Evolutionary conservation across 2,797 vertebrate species (phyloP), one percentile per base, ranked within the genome.

Genomic region (Oceanodroma leucorhoa): DNA sequence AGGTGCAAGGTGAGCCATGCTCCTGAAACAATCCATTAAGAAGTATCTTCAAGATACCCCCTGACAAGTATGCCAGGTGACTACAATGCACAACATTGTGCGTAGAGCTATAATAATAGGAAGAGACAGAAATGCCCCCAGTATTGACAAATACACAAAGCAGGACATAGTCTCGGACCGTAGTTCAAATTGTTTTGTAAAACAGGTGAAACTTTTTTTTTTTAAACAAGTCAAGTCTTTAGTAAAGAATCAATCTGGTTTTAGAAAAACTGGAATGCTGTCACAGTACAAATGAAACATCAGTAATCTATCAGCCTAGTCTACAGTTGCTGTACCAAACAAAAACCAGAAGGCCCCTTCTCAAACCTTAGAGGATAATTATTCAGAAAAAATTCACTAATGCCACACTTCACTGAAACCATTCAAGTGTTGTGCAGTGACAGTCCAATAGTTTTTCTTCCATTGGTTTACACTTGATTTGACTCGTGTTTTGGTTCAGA

Each of bases 41-140:
- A 70, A 76, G 19, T 24, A 50, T 16, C 38, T 40, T 69, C 43
- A 62, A 40, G 61, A 69, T 29, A 60, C 8, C 70, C 26, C 45
- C 38, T 30, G 29, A 60, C 55, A 60, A 89, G 40, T 0, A 1
- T 43, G 69, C 40, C 51, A 34, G 36, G 57, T 53, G 66, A 60
- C 53, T 65, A 55, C 40, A 60, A 29, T 3, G 23, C 14, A 54
- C 78, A 48, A 18, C 46, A 50, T 2, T 9, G 34, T 0, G 0
- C 6, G 1, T 0, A 50, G 24, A 70, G 38, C 61, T 62, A 21
- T 41, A 53, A 11, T n/a, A 84, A 89, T 6, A 34, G 27, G 40
- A 66, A 87, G 24, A 79, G 30, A 57, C 15, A 83, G 38, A 75
- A 79, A 70, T 40, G 26, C 7, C 29, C 45, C 57, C 29, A 2